Evolutionary conservation across 1,140 invertebrate genomes (phyloP).

Genomic region (Piezodorus guildinii): DNA sequence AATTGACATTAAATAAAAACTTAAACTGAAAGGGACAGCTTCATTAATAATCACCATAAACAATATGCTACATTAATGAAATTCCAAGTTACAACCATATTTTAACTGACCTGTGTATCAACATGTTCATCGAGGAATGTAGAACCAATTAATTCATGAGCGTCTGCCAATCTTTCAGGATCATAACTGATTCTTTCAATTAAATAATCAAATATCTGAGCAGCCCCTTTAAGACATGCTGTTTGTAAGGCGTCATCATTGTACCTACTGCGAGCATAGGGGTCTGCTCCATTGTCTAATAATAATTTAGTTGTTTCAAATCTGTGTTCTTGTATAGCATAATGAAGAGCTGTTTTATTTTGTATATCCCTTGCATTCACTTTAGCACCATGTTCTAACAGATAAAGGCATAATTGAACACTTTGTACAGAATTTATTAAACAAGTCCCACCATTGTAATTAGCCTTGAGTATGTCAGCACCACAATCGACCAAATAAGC

Average conservation of each 20-base stretch:
- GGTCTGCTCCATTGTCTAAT: slow-evolving; percentile 66
- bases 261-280: slow-evolving; percentile 59
- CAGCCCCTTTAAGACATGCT: slow-evolving; percentile 78
- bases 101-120: slow-evolving; percentile 42
- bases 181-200: slow-evolving; percentile 49
- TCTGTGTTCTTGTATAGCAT: slow-evolving; percentile 62
- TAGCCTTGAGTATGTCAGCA: slow-evolving; percentile 74
- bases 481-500: slow-evolving; percentile 65
- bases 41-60: no score
- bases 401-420: slow-evolving; percentile 63
- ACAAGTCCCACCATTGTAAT: slow-evolving; percentile 87
- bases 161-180: slow-evolving; percentile 59
- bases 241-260: slow-evolving; percentile 85
- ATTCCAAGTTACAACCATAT: background rate
- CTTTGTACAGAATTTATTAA: slow-evolving; percentile 88
- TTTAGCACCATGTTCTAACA: slow-evolving; percentile 62
- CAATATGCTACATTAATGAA: no score
- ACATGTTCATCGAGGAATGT: slow-evolving; percentile 75
- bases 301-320: slow-evolving; percentile 75
- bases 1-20: no score
- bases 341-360: slow-evolving; percentile 84
- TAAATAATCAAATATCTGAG: slow-evolving; percentile 65
- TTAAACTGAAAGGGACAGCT: no score
- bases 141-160: slow-evolving; percentile 70
- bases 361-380: slow-evolving; percentile 83